These are phyloP conservation scores for Stomatorhinus ivindoensis DNA, from an alignment of 2,113 vertebrate genomes.

Conservation along the genomic window DNA sequence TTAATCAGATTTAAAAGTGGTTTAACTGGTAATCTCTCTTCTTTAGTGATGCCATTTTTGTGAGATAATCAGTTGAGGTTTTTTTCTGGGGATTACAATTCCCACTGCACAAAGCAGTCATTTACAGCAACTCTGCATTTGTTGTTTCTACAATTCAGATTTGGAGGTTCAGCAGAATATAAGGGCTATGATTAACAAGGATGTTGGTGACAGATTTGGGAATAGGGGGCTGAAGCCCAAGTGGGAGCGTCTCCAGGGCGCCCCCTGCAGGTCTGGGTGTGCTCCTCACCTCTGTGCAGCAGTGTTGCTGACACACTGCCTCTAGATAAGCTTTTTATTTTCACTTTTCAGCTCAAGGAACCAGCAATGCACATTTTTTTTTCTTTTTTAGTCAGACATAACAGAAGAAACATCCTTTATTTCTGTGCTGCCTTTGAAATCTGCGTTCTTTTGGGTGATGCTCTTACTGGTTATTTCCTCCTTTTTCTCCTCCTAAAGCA, in stretches of 20 bases:
- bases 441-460: not conserved
- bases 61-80: constrained; percentile 58
- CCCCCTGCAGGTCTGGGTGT: not conserved
- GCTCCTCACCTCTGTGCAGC: not conserved
- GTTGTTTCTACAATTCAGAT: not conserved
- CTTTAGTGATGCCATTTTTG: constrained; percentile 46
- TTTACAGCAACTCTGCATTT: constrained; percentile 34
- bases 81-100: constrained; percentile 48
- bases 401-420: not conserved
- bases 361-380: not conserved
- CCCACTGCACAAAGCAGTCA: constrained; percentile 36
- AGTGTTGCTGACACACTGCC: not conserved
- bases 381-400: not conserved
- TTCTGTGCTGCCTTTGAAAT: not conserved
- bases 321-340: not conserved
- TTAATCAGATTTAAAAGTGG: constrained; percentile 55
- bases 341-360: not conserved
- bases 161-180: not conserved
- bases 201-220: not conserved
- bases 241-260: not conserved
- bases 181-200: not conserved
- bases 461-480: not conserved
- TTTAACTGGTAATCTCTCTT: constrained; percentile 56
- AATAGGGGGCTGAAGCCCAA: not conserved
- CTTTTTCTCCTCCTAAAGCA: not conserved